A percentile compares a stretch with the other conserved stretches of the same genome.
Conservation (phyloP, 2,888 invertebrate genomes). For the Tachina fera region DNA sequence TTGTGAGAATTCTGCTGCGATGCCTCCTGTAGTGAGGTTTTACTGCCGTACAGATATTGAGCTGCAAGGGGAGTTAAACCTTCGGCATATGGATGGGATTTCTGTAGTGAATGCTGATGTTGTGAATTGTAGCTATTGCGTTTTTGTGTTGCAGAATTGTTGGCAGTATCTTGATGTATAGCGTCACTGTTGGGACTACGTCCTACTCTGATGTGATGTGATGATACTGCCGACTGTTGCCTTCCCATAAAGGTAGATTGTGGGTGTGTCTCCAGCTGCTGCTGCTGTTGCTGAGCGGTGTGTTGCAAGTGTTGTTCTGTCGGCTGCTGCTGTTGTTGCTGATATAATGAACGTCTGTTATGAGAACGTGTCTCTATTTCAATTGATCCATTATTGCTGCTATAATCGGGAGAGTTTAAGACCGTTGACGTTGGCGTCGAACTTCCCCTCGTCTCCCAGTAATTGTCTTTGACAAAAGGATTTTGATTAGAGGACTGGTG, state of each 20-base stretch:
- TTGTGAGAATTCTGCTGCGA: conserved; percentile 64
- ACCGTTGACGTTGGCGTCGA: conserved; percentile 80
- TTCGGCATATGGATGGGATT: conserved; percentile 75
- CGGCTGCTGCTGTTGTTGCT: conserved; percentile 75
- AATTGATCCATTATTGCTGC: conserved; percentile 72
- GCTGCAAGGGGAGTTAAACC: conserved; percentile 77
- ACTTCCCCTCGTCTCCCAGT: conserved; percentile 79
- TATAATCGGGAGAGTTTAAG: conserved; percentile 82
- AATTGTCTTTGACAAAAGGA: conserved; percentile 81
- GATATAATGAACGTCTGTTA: conserved; percentile 69
- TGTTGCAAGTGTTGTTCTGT: conserved; percentile 65
- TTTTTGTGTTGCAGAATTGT: conserved; percentile 52
- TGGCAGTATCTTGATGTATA: conserved; percentile 65
- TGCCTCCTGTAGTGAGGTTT: conserved; percentile 76
- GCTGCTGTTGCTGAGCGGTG: conserved; percentile 50
- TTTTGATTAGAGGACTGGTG: conserved; percentile 76
- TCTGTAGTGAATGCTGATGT: conserved; percentile 62
- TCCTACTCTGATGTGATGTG: conserved; percentile 80
- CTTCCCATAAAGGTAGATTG: conserved; percentile 59
- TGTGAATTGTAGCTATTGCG: conserved; percentile 61
- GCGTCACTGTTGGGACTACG: conserved; percentile 80
- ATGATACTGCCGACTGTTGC: conserved; percentile 74
- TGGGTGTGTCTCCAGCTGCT: conserved; percentile 70
- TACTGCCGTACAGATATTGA: conserved; percentile 79
- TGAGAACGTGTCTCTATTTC: conserved; percentile 75